These are phyloP conservation scores for Beroe forskalii DNA, from an alignment of 37 sponge, comb jelly and placozoan genomes.

Conservation along the genomic window DNA sequence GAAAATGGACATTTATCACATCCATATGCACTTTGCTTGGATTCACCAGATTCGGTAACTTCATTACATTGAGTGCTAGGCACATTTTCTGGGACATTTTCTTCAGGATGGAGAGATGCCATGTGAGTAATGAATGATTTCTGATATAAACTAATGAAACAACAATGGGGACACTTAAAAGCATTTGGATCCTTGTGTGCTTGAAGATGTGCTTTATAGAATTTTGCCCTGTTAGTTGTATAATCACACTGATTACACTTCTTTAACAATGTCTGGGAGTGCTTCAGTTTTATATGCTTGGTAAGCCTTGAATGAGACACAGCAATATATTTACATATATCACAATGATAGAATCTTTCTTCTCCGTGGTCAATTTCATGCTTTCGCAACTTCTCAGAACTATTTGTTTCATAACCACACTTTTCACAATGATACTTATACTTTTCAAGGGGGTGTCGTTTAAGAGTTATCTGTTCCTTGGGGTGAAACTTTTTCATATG, in stretches of 20 bases:
- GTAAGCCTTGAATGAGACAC: background rate
- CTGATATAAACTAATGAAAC: background rate
- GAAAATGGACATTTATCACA: conserved; percentile 36
- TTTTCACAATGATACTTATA: conserved; percentile 24
- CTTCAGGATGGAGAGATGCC: background rate
- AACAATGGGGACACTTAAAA: background rate
- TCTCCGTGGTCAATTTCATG: background rate
- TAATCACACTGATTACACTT: conserved; percentile 4
- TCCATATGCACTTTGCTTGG: background rate
- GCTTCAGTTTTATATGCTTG: conserved; percentile 11
- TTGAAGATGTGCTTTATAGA: background rate
- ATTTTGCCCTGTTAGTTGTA: background rate
- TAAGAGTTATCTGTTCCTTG: background rate
- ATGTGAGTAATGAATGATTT: background rate
- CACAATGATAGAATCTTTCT: conserved; percentile 14
- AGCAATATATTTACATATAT: conserved; percentile 2
- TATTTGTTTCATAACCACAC: conserved; percentile 29
- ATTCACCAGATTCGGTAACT: background rate
- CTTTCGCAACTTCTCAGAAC: conserved; percentile 6
- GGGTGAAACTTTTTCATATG: conserved; percentile 41
- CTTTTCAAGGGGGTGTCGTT: conserved; percentile 13
- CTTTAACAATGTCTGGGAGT: background rate
- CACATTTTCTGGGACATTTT: background rate
- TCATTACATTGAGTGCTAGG: background rate
- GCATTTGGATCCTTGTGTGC: background rate